These are phyloP conservation scores for Lagocephalus sceleratus DNA, from an alignment of 2,797 vertebrate species.

Conservation along the genomic window DNA sequence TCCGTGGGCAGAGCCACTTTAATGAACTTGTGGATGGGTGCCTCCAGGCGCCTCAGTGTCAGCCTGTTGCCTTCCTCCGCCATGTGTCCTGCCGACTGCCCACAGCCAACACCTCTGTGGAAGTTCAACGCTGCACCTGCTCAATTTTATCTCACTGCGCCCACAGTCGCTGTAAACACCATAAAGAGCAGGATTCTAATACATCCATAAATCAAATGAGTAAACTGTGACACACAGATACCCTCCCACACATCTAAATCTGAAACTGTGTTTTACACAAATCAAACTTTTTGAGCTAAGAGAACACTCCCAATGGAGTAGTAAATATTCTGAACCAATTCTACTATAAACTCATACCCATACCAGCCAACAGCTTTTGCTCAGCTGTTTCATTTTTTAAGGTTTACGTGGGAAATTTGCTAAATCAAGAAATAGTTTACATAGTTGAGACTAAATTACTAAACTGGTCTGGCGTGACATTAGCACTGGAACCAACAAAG, in stretches of 20 bases:
- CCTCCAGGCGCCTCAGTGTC: conserved; percentile 88
- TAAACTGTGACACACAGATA: conserved; percentile 34
- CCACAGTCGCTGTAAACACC: conserved; percentile 46
- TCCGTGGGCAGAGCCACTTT: conserved; percentile 97
- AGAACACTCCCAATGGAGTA: too few species aligned
- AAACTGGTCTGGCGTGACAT: too few species aligned
- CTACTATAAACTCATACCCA: too few species aligned
- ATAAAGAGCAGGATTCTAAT: conserved; percentile 35
- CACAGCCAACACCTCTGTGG: conserved; percentile 51
- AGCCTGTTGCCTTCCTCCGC: conserved; percentile 86
- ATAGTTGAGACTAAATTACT: too few species aligned
- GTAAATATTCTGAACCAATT: too few species aligned
- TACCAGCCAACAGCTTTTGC: too few species aligned
- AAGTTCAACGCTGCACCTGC: conserved; percentile 44
- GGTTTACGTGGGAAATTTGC: too few species aligned
- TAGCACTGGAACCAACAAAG: neutral
- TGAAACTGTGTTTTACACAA: too few species aligned
- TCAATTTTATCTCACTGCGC: conserved; percentile 40
- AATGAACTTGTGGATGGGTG: conserved; percentile 91
- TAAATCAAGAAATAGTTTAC: too few species aligned
- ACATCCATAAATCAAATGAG: conserved; percentile 40
- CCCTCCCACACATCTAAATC: conserved; percentile 39
- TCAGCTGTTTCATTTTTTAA: too few species aligned
- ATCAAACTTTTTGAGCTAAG: too few species aligned
- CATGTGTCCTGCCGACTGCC: conserved; percentile 76